Evolutionary conservation across 2,797 vertebrate genomes (phyloP).

Genomic region (Notoglanidium macrostoma): DNA sequence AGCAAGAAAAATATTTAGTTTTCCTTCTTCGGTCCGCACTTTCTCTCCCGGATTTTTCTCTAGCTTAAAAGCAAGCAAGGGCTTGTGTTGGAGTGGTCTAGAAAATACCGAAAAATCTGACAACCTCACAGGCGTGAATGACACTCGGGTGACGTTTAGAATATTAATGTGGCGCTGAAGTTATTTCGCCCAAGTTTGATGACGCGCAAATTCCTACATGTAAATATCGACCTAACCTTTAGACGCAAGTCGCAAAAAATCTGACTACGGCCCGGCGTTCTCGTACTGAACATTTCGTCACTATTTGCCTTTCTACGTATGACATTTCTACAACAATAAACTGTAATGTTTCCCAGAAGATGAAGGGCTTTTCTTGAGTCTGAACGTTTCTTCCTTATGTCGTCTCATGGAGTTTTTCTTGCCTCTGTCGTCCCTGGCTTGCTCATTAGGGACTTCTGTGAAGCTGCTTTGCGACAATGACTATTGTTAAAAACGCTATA

Average conservation of each 20-base stretch:
- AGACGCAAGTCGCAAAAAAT: background rate
- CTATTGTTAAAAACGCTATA: background rate
- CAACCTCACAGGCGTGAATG: background rate
- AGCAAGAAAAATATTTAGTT: background rate
- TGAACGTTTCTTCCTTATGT: background rate
- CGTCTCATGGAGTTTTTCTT: background rate
- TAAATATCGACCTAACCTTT: background rate
- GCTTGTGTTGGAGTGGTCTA: background rate
- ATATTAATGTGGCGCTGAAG: background rate
- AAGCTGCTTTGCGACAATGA: background rate
- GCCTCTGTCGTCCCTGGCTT: background rate
- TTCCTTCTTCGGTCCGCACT: background rate
- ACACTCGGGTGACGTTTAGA: background rate
- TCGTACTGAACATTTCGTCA: background rate
- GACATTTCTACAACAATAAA: too few relatives aligned
- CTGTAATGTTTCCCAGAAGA: background rate
- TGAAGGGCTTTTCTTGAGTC: background rate
- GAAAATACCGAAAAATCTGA: background rate
- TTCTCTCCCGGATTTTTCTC: background rate
- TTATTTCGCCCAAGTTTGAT: background rate
- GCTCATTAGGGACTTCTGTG: constrained; percentile 2
- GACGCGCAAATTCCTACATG: background rate
- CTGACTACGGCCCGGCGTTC: background rate
- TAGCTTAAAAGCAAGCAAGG: background rate
- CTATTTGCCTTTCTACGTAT: background rate